Percentiles rank a stretch among this genome's conserved stretches.
Evolutionary conservation across 92 coral and sea anemone genomes (phyloP).

Genomic region (Bergia sp.): DNA sequence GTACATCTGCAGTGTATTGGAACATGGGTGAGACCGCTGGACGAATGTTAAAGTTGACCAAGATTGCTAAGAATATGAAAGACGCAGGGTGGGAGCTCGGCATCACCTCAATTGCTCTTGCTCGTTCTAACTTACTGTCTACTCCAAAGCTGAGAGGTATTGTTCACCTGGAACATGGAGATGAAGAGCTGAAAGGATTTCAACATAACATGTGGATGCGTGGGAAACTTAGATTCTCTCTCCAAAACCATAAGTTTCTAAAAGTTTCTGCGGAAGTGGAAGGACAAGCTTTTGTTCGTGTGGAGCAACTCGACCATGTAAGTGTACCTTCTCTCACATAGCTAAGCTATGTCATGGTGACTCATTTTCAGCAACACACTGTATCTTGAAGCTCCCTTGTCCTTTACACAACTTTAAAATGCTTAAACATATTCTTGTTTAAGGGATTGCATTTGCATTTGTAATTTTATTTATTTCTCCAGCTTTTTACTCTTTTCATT

Average conservation of each 20-base stretch:
- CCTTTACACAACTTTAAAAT: no score
- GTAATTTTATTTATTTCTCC: no score
- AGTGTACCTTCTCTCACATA: background rate
- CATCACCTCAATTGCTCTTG: slow-evolving; percentile 45
- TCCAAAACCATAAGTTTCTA: background rate
- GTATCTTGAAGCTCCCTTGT: no score
- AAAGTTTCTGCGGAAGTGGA: background rate
- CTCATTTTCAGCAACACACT: background rate
- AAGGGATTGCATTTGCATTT: no score
- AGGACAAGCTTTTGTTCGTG: slow-evolving; percentile 20
- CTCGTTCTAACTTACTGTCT: background rate
- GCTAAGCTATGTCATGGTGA: background rate
- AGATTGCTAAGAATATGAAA: slow-evolving; percentile 39
- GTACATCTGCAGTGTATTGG: slow-evolving; percentile 38
- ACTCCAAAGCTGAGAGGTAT: slow-evolving; percentile 4
- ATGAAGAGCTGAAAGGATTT: slow-evolving; percentile 18
- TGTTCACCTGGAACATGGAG: background rate
- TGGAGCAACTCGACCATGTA: background rate
- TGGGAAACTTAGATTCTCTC: background rate
- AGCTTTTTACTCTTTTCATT: no score
- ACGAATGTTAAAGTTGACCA: slow-evolving; percentile 8
- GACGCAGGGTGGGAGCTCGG: slow-evolving; percentile 18
- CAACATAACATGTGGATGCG: slow-evolving; percentile 44
- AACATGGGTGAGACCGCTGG: slow-evolving; percentile 18
- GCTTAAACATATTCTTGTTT: no score